Percentiles rank a stretch among this genome's conserved stretches.
These are phyloP conservation scores for Mormyrus iriodes DNA, from an alignment of 2,113 vertebrate genomes.

Conservation along the genomic window DNA sequence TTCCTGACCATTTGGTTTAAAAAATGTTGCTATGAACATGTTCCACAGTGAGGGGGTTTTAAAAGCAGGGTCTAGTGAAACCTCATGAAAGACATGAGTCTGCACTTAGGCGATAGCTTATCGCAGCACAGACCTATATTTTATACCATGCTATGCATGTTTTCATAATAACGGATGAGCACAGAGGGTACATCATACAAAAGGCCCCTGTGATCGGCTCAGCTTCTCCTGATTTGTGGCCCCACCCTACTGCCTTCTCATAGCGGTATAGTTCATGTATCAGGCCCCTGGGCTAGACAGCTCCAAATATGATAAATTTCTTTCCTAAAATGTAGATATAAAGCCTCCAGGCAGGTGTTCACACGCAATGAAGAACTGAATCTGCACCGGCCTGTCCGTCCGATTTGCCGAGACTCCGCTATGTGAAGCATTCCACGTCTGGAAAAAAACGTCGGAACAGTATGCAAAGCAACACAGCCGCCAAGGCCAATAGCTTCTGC, in stretches of 20 bases:
- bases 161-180: not conserved
- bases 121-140: not conserved
- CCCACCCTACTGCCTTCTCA: not conserved
- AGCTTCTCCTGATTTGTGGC: not conserved
- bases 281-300: not conserved
- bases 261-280: not conserved
- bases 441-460: not conserved
- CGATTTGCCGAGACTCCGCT: not conserved
- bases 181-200: not conserved
- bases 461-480: not conserved
- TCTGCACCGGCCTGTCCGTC: not conserved
- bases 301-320: not conserved
- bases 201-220: not conserved
- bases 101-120: not conserved
- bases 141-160: not conserved
- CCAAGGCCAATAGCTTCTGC: not conserved
- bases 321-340: not conserved
- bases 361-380: not conserved
- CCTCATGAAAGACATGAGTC: not conserved
- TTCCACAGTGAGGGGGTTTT: not conserved
- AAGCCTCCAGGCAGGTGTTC: not conserved
- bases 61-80: not conserved
- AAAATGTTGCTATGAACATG: not conserved
- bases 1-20: not conserved
- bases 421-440: not conserved